Conservation (phyloP, 1,140 invertebrate genomes). For the Pseudachorutes palmiensis region DNA sequence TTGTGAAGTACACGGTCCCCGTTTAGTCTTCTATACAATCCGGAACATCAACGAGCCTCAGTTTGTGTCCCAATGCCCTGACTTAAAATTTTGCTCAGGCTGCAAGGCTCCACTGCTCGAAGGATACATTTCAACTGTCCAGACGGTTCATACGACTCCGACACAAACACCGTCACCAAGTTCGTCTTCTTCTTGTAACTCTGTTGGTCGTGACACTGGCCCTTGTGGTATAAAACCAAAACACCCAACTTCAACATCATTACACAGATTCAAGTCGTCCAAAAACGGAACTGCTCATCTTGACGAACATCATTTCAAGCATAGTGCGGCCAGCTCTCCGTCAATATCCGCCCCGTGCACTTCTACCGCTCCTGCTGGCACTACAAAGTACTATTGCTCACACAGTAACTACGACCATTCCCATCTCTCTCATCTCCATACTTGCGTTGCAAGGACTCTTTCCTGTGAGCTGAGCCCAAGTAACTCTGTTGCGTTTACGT, state of each 20-base stretch:
- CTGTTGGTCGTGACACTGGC: constrained; percentile 5
- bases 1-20: constrained; percentile 37
- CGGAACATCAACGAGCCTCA: constrained; percentile 36
- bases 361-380: constrained; percentile 12
- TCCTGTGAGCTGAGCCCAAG: constrained; percentile 36
- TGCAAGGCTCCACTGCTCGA: constrained; percentile 36
- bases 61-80: constrained; percentile 36
- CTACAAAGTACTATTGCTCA: constrained; percentile 36
- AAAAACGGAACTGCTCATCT: background rate
- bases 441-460: constrained; percentile 32
- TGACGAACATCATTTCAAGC: background rate
- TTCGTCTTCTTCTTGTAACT: constrained; percentile 7
- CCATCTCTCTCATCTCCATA: constrained; percentile 34
- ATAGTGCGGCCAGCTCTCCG: background rate
- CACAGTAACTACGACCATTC: constrained; percentile 37
- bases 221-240: background rate
- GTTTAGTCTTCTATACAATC: constrained; percentile 38
- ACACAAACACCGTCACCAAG: constrained; percentile 19
- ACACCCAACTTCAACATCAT: constrained; percentile 9
- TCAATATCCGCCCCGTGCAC: constrained; percentile 4
- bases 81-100: constrained; percentile 36
- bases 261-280: constrained; percentile 5
- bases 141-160: constrained; percentile 32
- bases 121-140: constrained; percentile 37
- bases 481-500: constrained; percentile 36